These are phyloP conservation scores for Ammospiza caudacuta DNA, from an alignment of 2,113 vertebrate species.

Conservation along the genomic window DNA sequence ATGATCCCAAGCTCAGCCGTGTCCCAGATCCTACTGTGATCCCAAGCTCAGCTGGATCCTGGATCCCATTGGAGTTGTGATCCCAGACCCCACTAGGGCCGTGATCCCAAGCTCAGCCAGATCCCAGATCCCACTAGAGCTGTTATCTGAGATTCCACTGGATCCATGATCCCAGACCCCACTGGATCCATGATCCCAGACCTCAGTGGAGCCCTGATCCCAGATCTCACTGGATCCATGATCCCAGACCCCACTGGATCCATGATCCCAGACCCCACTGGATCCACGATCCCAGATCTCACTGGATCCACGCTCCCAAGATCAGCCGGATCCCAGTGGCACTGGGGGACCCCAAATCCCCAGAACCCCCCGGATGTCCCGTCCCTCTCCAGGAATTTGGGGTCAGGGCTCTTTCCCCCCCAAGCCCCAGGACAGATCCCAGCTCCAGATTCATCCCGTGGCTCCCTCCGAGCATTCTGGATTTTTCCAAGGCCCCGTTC, in stretches of 20 bases:
- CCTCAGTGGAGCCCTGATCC: no score
- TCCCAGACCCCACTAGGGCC: no score
- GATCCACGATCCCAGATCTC: rapidly evolving
- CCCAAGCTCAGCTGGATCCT: not conserved
- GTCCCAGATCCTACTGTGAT: no score
- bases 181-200: no score
- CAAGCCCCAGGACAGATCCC: not conserved
- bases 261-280: not conserved
- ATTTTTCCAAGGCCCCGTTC: not conserved
- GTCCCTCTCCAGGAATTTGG: not conserved
- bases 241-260: no score
- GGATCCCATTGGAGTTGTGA: not conserved
- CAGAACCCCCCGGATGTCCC: rapidly evolving
- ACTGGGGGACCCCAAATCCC: not conserved
- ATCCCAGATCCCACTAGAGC: no score
- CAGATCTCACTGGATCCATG: no score
- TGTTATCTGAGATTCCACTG: no score
- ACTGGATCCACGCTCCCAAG: no score
- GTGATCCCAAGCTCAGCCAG: no score
- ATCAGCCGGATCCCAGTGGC: rapidly evolving
- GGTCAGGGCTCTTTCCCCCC: not conserved
- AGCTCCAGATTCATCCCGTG: not conserved
- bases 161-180: no score
- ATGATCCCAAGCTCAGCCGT: not conserved
- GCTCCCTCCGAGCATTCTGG: not conserved